These are phyloP conservation scores for Leptinotarsa undecemlineata DNA, from an alignment of 1,140 invertebrate species.

Conservation along the genomic window DNA sequence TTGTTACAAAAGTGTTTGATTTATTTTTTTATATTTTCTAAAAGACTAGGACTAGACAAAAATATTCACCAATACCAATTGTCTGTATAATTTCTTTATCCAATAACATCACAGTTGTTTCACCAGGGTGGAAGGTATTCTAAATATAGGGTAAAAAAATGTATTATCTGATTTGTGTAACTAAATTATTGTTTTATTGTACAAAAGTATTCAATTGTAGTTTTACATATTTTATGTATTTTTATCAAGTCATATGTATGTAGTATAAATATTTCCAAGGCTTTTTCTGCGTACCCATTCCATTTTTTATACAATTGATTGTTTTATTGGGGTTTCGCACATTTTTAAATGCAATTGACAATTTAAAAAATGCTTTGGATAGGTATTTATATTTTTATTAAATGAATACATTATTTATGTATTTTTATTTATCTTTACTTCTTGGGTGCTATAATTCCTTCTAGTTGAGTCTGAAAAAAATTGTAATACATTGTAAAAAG, in stretches of 20 bases:
- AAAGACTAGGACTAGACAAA: neutral
- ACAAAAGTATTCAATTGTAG: conserved; percentile 45
- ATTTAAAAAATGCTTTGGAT: conserved; percentile 46
- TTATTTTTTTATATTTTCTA: neutral
- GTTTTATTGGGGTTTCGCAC: conserved; percentile 15
- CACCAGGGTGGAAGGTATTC: conserved; percentile 45
- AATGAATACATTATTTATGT: conserved; percentile 18
- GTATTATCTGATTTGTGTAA: conserved; percentile 32
- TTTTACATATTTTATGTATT: conserved; percentile 43
- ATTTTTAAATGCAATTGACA: conserved; percentile 30
- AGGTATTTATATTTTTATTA: conserved; percentile 18
- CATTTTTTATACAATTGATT: conserved; percentile 4
- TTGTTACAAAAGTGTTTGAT: neutral
- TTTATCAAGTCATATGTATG: conserved; percentile 31
- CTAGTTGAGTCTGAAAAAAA: conserved; percentile 78
- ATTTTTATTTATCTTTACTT: conserved; percentile 63
- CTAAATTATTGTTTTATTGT: conserved; percentile 47
- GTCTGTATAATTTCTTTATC: conserved; percentile 13
- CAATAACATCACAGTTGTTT: conserved; percentile 35
- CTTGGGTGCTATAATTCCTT: conserved; percentile 90
- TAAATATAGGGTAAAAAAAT: conserved; percentile 34
- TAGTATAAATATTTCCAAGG: conserved; percentile 31
- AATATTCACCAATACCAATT: neutral
- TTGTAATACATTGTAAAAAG: too few species aligned
- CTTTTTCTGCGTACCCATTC: conserved; percentile 16